phyloP scores from a whole-genome alignment of 2,797 vertebrate species.

The Helostoma temminkii region DNA sequence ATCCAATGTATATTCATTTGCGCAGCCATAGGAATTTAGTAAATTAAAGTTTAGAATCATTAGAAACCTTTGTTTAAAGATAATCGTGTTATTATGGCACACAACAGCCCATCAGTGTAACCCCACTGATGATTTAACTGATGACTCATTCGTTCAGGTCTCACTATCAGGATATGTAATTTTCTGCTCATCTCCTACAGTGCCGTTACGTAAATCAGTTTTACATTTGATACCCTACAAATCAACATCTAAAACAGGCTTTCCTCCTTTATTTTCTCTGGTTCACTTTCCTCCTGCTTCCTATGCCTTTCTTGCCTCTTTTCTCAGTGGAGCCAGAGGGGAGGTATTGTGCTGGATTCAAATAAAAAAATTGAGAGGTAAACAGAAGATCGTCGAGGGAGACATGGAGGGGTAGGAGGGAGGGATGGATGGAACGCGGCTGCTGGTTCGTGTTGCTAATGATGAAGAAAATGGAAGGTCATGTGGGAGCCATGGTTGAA shows the following conservation, averaged over 20 bases:
- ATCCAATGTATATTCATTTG: neutral
- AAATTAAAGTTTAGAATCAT: slow-evolving; percentile 7
- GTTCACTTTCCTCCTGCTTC: neutral
- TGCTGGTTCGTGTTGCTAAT: slow-evolving; percentile 71
- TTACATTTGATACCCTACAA: slow-evolving; percentile 38
- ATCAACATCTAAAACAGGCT: slow-evolving; percentile 42
- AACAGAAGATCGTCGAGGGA: slow-evolving; percentile 62
- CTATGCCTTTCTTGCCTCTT: slow-evolving; percentile 3
- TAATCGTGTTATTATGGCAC: slow-evolving; percentile 3
- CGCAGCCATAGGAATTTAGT: neutral
- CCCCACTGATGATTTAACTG: slow-evolving; percentile 6
- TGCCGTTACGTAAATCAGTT: slow-evolving; percentile 23
- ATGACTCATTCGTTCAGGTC: slow-evolving; percentile 4
- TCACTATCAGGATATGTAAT: slow-evolving; percentile 14
- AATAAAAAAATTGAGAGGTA: slow-evolving; percentile 73
- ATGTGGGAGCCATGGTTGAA: slow-evolving; percentile 73
- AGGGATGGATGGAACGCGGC: slow-evolving; percentile 45
- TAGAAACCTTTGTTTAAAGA: neutral
- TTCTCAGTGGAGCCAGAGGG: slow-evolving; percentile 38
- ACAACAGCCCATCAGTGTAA: neutral
- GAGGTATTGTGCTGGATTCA: slow-evolving; percentile 54
- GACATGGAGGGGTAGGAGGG: slow-evolving; percentile 22
- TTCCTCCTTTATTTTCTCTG: neutral
- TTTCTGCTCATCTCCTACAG: slow-evolving; percentile 37
- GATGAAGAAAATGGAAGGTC: slow-evolving; percentile 81